Conservation (phyloP, 2,797 vertebrate genomes). For the Apogon hyalosoma region DNA sequence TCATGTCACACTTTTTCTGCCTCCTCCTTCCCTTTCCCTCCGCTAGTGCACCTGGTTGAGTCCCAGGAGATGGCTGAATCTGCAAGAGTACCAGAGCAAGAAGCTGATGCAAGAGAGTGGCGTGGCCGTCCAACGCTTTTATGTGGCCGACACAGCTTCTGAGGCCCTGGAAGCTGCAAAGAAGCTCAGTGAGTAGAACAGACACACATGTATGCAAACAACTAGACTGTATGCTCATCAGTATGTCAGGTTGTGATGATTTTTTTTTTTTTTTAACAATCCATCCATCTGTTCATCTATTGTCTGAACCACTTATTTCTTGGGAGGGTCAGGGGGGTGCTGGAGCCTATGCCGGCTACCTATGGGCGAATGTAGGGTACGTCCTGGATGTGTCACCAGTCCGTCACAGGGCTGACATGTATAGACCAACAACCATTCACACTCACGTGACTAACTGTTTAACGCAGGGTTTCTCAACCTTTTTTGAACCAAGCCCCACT, state of each 20-base stretch:
- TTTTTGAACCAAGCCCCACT: too few relatives aligned
- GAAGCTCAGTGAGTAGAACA: slow-evolving; percentile 90
- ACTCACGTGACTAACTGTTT: too few relatives aligned
- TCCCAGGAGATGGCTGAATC: slow-evolving; percentile 95
- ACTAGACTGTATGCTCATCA: not conserved
- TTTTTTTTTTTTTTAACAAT: too few relatives aligned
- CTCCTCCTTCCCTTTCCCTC: not conserved
- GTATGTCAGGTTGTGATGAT: not conserved
- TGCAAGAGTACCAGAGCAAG: slow-evolving; percentile 99
- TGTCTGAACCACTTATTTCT: too few relatives aligned
- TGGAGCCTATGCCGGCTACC: too few relatives aligned
- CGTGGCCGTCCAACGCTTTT: slow-evolving; percentile 96
- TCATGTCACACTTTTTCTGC: slow-evolving; percentile 15
- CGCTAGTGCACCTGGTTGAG: slow-evolving; percentile 84
- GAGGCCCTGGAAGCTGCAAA: slow-evolving; percentile 94
- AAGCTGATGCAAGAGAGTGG: slow-evolving; percentile 98
- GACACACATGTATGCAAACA: not conserved
- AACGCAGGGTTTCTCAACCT: too few relatives aligned
- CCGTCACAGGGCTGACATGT: too few relatives aligned
- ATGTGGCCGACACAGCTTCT: slow-evolving; percentile 90
- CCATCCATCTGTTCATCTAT: too few relatives aligned
- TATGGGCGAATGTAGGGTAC: too few relatives aligned
- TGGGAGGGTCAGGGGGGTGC: too few relatives aligned
- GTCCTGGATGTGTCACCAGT: too few relatives aligned
- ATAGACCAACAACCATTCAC: too few relatives aligned